These are phyloP conservation scores for Colistium nudipinnis DNA, from an alignment of 2,113 vertebrate genomes.

Conservation along the genomic window DNA sequence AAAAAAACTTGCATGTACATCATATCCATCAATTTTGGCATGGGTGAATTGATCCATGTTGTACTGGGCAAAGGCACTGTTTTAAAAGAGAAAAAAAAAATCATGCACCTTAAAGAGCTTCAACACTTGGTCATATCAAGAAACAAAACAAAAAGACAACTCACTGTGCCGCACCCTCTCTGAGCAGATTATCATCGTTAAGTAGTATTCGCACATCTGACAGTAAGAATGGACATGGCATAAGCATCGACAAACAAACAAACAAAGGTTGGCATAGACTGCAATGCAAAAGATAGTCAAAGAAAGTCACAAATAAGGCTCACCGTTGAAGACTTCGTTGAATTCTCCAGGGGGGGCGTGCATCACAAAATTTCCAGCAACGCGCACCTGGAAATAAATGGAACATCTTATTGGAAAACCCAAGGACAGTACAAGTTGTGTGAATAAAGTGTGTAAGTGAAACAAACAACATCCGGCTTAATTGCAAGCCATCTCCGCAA, in stretches of 20 bases:
- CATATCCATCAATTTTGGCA: slow-evolving; percentile 91
- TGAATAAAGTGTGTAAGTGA: neutral
- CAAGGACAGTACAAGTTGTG: neutral
- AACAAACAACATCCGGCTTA: neutral
- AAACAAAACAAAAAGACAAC: slow-evolving; percentile 59
- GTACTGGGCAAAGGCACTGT: slow-evolving; percentile 96
- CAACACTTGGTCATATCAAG: neutral
- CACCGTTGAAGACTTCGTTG: slow-evolving; percentile 97
- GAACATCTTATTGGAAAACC: neutral
- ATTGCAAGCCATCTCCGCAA: neutral
- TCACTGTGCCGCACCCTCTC: slow-evolving; percentile 94
- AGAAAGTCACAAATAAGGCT: slow-evolving; percentile 50
- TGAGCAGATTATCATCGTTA: slow-evolving; percentile 94
- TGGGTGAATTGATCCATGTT: slow-evolving; percentile 98
- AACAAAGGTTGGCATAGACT: too few relatives aligned
- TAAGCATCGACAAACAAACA: neutral
- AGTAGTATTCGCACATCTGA: slow-evolving; percentile 93
- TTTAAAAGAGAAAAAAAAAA: slow-evolving; percentile 8
- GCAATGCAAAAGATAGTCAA: neutral
- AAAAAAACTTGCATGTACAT: slow-evolving; percentile 85
- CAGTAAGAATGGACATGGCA: slow-evolving; percentile 27
- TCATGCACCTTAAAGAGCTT: neutral
- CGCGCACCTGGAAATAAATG: slow-evolving; percentile 84
- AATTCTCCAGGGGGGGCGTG: slow-evolving; percentile 97
- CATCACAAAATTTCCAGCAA: slow-evolving; percentile 93